These are phyloP conservation scores for Agelastica alni DNA, from an alignment of 2,888 invertebrate genomes.

Conservation along the genomic window DNA sequence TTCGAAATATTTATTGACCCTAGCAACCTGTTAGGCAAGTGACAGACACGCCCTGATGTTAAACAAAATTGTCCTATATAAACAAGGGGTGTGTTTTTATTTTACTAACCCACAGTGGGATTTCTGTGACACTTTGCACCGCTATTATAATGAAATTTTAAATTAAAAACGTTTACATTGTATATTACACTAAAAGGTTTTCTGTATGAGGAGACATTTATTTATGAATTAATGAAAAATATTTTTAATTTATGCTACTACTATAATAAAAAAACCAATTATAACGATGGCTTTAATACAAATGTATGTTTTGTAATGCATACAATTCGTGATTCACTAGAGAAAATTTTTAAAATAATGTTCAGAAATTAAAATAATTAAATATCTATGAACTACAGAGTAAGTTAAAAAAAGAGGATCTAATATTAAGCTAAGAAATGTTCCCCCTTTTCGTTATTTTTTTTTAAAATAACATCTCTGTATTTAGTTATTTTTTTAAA, in stretches of 20 bases:
- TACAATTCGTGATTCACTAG: no score
- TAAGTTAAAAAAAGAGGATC: no score
- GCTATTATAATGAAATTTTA: conserved; percentile 11
- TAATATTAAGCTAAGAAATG: no score
- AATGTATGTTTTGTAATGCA: no score
- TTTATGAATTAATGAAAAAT: conserved; percentile 1
- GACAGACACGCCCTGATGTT: conserved; percentile 23
- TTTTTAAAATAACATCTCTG: no score
- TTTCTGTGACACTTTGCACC: conserved; percentile 11
- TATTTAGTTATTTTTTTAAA: no score
- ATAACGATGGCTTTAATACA: no score
- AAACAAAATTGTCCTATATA: conserved; percentile 21
- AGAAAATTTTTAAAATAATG: no score
- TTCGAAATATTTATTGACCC: conserved; percentile 4
- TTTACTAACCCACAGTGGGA: conserved; percentile 10
- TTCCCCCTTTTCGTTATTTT: no score
- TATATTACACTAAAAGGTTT: conserved; percentile 2
- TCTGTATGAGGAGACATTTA: background rate
- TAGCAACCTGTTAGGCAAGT: conserved; percentile 3
- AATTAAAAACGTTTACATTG: conserved; percentile 16
- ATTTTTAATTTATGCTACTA: conserved; percentile 1
- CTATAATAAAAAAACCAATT: no score
- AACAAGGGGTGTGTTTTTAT: conserved; percentile 27
- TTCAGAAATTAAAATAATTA: no score
- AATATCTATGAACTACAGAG: no score